Conservation (phyloP, 2,113 vertebrate species). For the Axis porcinus region DNA sequence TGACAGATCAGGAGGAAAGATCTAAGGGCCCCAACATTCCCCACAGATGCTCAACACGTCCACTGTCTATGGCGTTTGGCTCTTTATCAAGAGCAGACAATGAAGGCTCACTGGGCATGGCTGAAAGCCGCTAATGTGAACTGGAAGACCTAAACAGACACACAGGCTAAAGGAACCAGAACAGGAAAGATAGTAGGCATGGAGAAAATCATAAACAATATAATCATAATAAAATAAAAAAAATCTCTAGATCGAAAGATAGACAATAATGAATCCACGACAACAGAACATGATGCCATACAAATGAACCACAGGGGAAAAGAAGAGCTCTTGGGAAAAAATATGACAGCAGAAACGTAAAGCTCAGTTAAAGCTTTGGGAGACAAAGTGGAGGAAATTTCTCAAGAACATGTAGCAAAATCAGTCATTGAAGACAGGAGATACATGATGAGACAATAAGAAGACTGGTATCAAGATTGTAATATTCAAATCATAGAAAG, state of each 20-base stretch:
- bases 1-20: neutral
- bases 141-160: neutral
- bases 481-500: neutral
- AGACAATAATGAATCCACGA: neutral
- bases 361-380: neutral
- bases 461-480: fast-evolving
- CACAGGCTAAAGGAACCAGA: neutral
- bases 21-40: neutral
- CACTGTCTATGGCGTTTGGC: no score
- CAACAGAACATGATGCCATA: neutral
- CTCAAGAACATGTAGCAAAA: neutral
- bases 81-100: neutral
- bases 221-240: neutral
- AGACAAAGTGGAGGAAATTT: neutral
- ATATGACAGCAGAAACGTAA: neutral
- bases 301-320: neutral
- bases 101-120: fast-evolving
- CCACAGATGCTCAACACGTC: neutral
- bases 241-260: neutral
- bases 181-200: fast-evolving
- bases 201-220: neutral
- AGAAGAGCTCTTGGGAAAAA: neutral
- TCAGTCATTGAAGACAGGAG: neutral
- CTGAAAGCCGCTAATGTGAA: neutral
- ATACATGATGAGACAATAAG: neutral